Base-by-base conservation (phyloP, 2,888 invertebrate species). In the Cheilosia grossa region DNA sequence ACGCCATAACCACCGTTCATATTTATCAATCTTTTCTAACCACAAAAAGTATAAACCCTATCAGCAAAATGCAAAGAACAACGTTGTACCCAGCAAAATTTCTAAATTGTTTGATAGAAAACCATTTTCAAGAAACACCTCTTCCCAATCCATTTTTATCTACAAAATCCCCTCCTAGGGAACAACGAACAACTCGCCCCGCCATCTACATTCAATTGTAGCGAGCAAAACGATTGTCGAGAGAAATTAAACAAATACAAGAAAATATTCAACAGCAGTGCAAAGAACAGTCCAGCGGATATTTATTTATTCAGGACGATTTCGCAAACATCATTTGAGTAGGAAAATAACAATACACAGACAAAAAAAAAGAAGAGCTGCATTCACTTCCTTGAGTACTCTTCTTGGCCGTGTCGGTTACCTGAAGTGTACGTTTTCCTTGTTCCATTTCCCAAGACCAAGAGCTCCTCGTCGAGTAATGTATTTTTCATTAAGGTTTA, bases 251-350 rank as follows among this genome's bases (percentile, higher is more conserved):
- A 56, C 56, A 63, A 70, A 78, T 58, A 69, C 40, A n/a, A 70
- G 54, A 56, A 40, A 56, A 30, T 49, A 21, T 58, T 72, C 64
- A 79, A 66, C 64, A 72, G 61, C 64, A 66, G 51, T 59, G 72
- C 58, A 79, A 79, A 72, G 72, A 72, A 58, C 64, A 79, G 66
- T 63, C 72, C 72, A 72, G 21, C 30, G 42, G 33, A 64, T 72
- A 70, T 66, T 79, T 79, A 79, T 79, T 79, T 79, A 79, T 79
- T 79, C 72, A 79, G 79, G 72, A 72, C 72, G 66, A 79, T 66
- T 79, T 79, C 59, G 79, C 72, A 79, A 79, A 72, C 58, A 79
- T 59, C 64, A 37, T 56, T 56, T 40, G 47, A 47, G 47, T 47
- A 19, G 47, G 17, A 19, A 44, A 2, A 53, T 30, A 30, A 24